Conservation (phyloP, 2,888 invertebrate genomes). For the Acanthopleura granulata region DNA sequence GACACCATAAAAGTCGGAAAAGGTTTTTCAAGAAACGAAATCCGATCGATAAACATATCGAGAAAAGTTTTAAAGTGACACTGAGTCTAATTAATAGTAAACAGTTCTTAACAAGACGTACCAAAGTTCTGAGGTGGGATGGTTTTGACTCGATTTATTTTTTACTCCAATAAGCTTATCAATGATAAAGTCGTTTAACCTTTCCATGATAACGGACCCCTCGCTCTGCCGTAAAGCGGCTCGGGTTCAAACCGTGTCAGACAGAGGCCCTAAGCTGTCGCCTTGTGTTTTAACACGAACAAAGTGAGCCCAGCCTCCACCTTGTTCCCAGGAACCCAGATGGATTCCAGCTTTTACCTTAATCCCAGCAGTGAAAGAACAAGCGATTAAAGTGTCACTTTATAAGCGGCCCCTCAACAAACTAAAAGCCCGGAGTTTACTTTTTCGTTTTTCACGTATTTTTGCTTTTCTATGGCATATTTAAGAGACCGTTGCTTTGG, state of each 20-base stretch:
- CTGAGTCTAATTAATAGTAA: conserved; percentile 1
- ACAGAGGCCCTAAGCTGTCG: not conserved
- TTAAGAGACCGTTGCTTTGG: no score
- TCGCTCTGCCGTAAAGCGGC: not conserved
- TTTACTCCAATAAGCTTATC: conserved; percentile 5
- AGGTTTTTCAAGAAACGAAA: not conserved
- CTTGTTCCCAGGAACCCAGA: no score
- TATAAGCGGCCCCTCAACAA: no score
- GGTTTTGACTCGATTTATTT: not conserved
- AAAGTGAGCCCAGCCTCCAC: no score
- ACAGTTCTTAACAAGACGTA: not conserved
- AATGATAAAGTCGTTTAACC: conserved; percentile 3
- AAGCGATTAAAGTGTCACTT: no score
- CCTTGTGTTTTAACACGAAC: not conserved
- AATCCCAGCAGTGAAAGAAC: no score
- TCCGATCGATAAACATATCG: not conserved
- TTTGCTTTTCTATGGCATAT: no score
- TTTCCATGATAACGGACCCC: not conserved
- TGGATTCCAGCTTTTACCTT: no score
- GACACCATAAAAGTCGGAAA: not conserved
- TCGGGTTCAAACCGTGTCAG: not conserved
- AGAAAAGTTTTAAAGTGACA: not conserved
- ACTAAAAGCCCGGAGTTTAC: no score
- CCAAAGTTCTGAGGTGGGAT: not conserved
- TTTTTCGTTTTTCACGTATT: no score